These are phyloP conservation scores for Drosophila testacea DNA, from an alignment of 2,888 invertebrate genomes.

Conservation along the genomic window DNA sequence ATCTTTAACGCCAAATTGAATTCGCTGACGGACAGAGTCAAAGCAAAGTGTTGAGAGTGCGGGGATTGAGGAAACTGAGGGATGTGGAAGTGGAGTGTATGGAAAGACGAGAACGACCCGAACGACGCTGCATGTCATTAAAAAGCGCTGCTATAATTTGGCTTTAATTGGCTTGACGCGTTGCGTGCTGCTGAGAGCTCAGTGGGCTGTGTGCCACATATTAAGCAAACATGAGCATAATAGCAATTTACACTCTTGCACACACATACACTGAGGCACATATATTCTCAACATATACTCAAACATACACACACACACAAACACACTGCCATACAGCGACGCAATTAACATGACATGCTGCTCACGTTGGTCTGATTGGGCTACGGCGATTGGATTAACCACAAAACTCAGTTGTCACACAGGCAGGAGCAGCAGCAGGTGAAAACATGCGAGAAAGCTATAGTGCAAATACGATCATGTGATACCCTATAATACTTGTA, in stretches of 20 bases:
- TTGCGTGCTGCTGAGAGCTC: conserved; percentile 62
- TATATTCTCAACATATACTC: background rate
- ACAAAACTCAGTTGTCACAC: conserved; percentile 57
- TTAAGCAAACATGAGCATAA: conserved; percentile 80
- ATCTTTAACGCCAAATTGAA: conserved; percentile 70
- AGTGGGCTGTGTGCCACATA: conserved; percentile 69
- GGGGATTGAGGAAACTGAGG: background rate
- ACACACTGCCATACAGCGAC: conserved; percentile 25
- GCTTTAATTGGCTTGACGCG: conserved; percentile 76
- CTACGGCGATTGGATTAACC: conserved; percentile 73
- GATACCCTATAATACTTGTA: conserved; percentile 15
- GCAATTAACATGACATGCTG: conserved; percentile 79
- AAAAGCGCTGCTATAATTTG: conserved; percentile 75
- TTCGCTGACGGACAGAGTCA: conserved; percentile 40
- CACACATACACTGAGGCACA: conserved; percentile 13
- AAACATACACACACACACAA: background rate
- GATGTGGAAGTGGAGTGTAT: background rate
- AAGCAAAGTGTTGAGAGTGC: conserved; percentile 11
- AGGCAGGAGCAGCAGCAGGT: conserved; percentile 46
- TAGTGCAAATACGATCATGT: background rate
- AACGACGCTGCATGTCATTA: conserved; percentile 74
- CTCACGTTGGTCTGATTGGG: conserved; percentile 74
- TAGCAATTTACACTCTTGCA: conserved; percentile 66
- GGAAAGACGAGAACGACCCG: conserved; percentile 17
- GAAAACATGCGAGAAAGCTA: conserved; percentile 28